Conservation (phyloP, 2,797 vertebrate species). For the Lacerta agilis region DNA sequence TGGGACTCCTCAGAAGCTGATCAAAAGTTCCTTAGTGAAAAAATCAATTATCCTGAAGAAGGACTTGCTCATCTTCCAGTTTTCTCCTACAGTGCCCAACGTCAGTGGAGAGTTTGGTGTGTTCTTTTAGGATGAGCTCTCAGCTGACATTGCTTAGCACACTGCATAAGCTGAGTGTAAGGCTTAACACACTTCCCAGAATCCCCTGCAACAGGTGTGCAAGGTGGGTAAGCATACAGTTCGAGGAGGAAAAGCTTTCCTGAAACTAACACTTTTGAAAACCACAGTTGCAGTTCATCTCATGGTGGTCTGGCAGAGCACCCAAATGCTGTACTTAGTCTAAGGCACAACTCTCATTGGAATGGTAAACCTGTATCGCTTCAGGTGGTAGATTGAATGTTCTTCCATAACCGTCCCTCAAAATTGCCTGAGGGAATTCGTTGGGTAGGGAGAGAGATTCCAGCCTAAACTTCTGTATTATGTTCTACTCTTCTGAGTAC, state of each 20-base stretch:
- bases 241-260: background rate
- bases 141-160: background rate
- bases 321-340: background rate
- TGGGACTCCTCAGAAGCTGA: background rate
- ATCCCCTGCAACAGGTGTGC: too few species aligned
- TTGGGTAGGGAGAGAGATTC: background rate
- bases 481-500: too few species aligned
- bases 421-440: too few species aligned
- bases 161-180: background rate
- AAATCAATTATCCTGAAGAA: background rate
- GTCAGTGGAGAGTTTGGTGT: background rate
- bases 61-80: background rate
- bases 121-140: background rate
- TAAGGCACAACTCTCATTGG: background rate
- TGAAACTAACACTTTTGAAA: background rate
- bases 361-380: background rate
- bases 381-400: background rate
- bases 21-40: background rate
- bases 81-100: background rate
- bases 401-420: too few species aligned
- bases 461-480: background rate
- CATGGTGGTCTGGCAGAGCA: background rate
- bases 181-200: background rate
- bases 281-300: background rate
- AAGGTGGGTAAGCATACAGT: background rate